A percentile compares a stretch with the other conserved stretches of the same genome.
phyloP scores from a whole-genome alignment of 2,888 invertebrate genomes.

The Pollenia griseotomentosa region DNA sequence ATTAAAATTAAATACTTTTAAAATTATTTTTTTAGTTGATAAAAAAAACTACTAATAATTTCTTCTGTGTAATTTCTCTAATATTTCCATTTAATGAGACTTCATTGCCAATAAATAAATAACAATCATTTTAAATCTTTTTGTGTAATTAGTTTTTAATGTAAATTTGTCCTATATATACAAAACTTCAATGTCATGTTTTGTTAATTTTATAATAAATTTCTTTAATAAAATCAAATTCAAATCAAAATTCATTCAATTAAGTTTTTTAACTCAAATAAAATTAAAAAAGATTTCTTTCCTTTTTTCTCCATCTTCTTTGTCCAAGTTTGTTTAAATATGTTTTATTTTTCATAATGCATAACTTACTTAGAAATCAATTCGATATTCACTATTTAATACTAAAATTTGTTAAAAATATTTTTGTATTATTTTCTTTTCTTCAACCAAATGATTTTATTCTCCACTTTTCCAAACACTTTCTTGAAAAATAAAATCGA shows the following conservation, averaged over 20 bases:
- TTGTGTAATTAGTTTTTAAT: neutral
- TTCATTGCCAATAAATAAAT: too few relatives aligned
- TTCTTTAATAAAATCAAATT: neutral
- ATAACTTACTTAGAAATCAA: slow-evolving; percentile 10
- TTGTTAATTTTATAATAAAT: neutral
- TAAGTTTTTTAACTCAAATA: too few relatives aligned
- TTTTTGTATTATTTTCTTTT: slow-evolving; percentile 43
- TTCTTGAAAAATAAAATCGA: neutral
- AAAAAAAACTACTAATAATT: too few relatives aligned
- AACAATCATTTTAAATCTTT: neutral
- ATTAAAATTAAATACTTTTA: too few relatives aligned
- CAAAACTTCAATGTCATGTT: neutral
- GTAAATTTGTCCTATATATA: neutral
- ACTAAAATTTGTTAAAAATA: slow-evolving; percentile 18
- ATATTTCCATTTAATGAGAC: too few relatives aligned
- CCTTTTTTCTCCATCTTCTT: neutral
- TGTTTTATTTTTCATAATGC: neutral
- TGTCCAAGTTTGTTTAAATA: neutral
- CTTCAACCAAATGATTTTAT: slow-evolving; percentile 24
- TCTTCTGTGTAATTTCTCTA: too few relatives aligned
- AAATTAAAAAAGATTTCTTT: neutral
- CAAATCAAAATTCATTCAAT: too few relatives aligned
- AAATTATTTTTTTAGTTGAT: too few relatives aligned
- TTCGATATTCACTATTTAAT: slow-evolving; percentile 14
- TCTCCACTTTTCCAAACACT: slow-evolving; percentile 35